phyloP scores from a whole-genome alignment of 2,797 vertebrate species.

The Setipinna tenuifilis region DNA sequence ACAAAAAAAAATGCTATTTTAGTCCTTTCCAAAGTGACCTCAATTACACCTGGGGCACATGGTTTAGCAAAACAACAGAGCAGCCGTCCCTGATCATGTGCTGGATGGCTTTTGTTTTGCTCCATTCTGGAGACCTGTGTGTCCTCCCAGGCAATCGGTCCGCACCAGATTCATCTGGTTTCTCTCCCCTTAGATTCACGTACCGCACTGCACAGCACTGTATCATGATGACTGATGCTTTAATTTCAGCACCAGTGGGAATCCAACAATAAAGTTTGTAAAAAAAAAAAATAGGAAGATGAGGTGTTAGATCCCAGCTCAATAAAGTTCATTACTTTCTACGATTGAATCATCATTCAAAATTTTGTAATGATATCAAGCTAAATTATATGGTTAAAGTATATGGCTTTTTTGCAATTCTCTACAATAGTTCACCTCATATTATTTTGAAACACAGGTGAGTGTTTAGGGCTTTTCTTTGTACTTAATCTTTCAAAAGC shows the following conservation, averaged over 20 bases:
- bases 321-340: background rate
- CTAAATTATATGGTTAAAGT: background rate
- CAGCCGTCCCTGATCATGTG: background rate
- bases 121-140: background rate
- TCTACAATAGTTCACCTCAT: background rate
- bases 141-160: background rate
- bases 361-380: background rate
- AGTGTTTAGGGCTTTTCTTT: background rate
- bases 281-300: background rate
- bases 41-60: slow-evolving; percentile 25
- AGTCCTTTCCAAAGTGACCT: slow-evolving; percentile 17
- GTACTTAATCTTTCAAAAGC: no score
- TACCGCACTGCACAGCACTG: background rate
- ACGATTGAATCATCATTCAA: background rate
- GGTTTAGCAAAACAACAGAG: slow-evolving; percentile 24
- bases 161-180: background rate
- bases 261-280: background rate
- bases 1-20: slow-evolving; percentile 1
- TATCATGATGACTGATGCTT: slow-evolving; percentile 6
- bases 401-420: background rate
- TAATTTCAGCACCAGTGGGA: background rate
- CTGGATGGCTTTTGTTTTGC: slow-evolving; percentile 10
- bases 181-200: background rate
- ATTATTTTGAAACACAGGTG: background rate
- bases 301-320: background rate